These are phyloP conservation scores for Avahi laniger DNA, from an alignment of 2,797 vertebrate genomes.

Conservation along the genomic window DNA sequence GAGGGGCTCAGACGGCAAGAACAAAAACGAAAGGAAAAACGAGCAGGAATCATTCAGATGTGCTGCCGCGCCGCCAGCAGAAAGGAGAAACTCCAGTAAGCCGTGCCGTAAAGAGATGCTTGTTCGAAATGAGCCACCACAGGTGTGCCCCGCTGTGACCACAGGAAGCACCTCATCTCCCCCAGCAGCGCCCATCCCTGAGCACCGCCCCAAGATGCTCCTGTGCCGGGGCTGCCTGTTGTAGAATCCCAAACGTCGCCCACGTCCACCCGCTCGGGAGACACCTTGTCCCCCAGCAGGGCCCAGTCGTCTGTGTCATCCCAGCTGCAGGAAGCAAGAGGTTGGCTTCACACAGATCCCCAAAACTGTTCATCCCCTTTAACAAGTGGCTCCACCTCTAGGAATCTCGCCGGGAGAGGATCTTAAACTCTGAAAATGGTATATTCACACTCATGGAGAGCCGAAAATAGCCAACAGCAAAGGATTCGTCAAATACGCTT, in stretches of 20 bases:
- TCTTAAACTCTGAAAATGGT: not conserved
- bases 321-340: not conserved
- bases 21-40: accelerated
- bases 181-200: accelerated
- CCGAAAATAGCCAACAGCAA: not conserved
- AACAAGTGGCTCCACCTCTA: not conserved
- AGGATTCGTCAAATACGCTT: accelerated
- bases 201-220: accelerated
- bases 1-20: not conserved
- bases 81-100: not conserved
- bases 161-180: not conserved
- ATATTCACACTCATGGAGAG: accelerated
- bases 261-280: accelerated
- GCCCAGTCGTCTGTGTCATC: not conserved
- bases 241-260: not conserved
- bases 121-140: accelerated
- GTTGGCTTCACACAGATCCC: not conserved
- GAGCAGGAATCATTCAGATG: accelerated
- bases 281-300: not conserved
- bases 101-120: accelerated
- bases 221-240: not conserved
- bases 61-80: accelerated
- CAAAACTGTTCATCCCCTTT: not conserved
- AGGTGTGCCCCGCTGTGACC: not conserved
- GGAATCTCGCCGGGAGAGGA: not conserved